These are phyloP conservation scores for Linnaemya vulpina DNA, from an alignment of 2,888 invertebrate genomes.

Conservation along the genomic window DNA sequence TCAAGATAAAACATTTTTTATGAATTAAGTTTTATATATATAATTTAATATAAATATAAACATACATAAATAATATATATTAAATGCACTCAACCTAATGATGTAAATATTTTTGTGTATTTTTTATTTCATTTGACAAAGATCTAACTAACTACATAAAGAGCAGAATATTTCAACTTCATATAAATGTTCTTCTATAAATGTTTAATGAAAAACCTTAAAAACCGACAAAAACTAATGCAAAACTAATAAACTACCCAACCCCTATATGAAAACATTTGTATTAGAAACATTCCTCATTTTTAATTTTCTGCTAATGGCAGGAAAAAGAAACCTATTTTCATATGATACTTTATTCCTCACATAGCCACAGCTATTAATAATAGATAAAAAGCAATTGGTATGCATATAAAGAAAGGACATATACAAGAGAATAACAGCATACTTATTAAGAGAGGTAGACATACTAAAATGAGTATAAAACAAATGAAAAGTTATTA, in stretches of 20 bases:
- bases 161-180: no score
- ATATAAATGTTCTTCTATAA: no score
- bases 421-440: slow-evolving; percentile 8
- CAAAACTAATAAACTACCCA: neutral
- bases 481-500: slow-evolving; percentile 58
- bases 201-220: no score
- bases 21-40: no score
- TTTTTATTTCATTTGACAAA: no score
- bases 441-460: slow-evolving; percentile 7
- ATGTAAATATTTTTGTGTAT: no score
- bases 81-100: no score
- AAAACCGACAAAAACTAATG: no score
- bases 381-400: slow-evolving; percentile 46
- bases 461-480: slow-evolving; percentile 10
- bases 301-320: slow-evolving; percentile 39
- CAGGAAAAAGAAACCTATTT: slow-evolving; percentile 16
- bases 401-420: slow-evolving; percentile 13
- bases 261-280: neutral
- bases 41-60: no score
- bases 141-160: no score
- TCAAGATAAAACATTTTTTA: no score
- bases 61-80: no score
- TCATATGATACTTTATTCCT: neutral
- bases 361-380: slow-evolving; percentile 10
- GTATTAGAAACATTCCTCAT: neutral